A percentile compares a stretch with the other conserved stretches of the same genome.
Evolutionary conservation across 2,888 invertebrate genomes (phyloP).

Genomic region (Tigriopus californicus): DNA sequence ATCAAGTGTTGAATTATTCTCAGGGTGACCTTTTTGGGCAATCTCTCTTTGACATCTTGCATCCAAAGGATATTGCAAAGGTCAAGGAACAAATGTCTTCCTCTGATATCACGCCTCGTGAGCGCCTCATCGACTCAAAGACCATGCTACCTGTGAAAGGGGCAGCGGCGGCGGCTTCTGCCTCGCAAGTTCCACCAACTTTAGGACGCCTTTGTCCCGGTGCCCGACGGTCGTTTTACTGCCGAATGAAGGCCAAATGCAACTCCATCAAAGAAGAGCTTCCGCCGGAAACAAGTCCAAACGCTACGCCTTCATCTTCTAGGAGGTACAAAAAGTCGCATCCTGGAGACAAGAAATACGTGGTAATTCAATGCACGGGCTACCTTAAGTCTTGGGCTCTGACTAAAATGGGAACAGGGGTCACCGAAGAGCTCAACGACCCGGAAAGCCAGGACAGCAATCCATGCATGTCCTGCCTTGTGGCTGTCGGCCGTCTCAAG

Average conservation of each 20-base stretch:
- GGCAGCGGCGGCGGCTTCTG: neutral
- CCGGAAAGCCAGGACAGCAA: neutral
- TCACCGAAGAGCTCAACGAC: neutral
- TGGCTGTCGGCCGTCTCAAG: constrained; percentile 62
- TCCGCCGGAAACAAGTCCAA: neutral
- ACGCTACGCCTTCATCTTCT: neutral
- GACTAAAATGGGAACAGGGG: neutral
- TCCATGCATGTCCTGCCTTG: constrained; percentile 24
- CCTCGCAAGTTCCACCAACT: neutral
- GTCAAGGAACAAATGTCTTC: constrained; percentile 86
- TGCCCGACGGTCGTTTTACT: constrained; percentile 75
- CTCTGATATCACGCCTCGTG: constrained; percentile 66
- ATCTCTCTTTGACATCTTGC: constrained; percentile 80
- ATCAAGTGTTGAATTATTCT: constrained; percentile 55
- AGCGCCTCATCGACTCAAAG: constrained; percentile 32
- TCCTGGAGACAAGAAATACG: constrained; percentile 54
- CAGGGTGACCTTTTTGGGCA: constrained; percentile 72
- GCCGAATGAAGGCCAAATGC: constrained; percentile 67
- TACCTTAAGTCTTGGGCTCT: constrained; percentile 73
- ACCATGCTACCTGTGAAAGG: neutral
- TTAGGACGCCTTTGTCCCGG: constrained; percentile 56
- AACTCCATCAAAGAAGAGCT: constrained; percentile 20
- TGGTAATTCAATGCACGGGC: constrained; percentile 76
- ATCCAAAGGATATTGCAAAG: constrained; percentile 82
- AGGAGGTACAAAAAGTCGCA: too few species aligned